Evolutionary conservation across 2,113 vertebrate genomes (phyloP), one percentile per base, ranked within the genome.

Genomic region (Ranitomeya variabilis): DNA sequence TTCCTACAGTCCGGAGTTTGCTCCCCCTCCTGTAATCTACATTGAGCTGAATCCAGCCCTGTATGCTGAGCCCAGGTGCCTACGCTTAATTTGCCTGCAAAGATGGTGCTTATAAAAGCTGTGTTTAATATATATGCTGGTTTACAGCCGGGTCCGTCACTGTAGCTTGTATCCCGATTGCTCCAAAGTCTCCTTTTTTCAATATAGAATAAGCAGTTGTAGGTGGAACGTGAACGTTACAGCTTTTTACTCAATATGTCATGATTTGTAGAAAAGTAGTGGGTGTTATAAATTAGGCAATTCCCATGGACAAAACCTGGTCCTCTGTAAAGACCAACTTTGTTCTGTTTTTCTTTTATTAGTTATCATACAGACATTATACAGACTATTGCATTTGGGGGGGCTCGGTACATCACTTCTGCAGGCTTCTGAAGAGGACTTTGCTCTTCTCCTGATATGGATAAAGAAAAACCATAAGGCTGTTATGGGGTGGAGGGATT

Each of bases 51-150:
- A 74, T 18, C 18, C 64, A 21, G 55, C 84, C 71, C 52, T 86
- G 84, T 85, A 19, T n/a, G 57, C 26, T 21, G 51, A 86, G 23
- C 54, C 26, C 84, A 73, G 69, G 71, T 73, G 71, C 84, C 84
- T 76, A 60, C 54, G 84, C 84, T 55, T 69, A 85, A 85, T 85
- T 10, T 85, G 3, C 51, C 83, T 60, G 54, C 18, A 86, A 86
- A 76, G 54, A 85, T 74, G 67, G 26, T 74, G 54, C 69, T 57
- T 85, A 83, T 51, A 66, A 81, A 83, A 83, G 62, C 66, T 19
- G 15, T 26, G 81, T 83, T 83, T 66, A 83, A 83, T 83, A 26
- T 54, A 26, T 55, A 45, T n/a, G 54, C 55, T 11, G n/a, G 16
- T 15, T 69, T 84, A 84, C 82, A 71, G 66, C 15, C 64, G 37